Evolutionary conservation across 1,140 invertebrate species (phyloP), one percentile per base, ranked within the genome.

Genomic region (Lycorma delicatula): DNA sequence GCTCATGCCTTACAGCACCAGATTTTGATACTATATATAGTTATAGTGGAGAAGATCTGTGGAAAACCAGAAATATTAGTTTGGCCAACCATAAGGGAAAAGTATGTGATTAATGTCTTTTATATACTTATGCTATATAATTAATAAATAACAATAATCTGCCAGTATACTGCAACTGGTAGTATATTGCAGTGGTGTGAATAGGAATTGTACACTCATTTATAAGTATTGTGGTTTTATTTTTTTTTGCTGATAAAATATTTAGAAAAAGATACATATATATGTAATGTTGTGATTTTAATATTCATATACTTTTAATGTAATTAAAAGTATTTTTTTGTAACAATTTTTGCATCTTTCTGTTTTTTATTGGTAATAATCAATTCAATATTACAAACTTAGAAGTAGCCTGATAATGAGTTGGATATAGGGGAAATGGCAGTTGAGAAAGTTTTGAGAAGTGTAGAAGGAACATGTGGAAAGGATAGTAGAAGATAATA

Each of bases 71-170:
- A 23, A 65, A 62, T 27, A 64, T 68, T 18, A 56, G 59, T 27
- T 52, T 68, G 16, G 60, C 60, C 27, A 41, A 62, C 5, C 67
- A 64, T 44, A 38, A 50, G 49, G 66, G 64, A 29, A 66, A 68
- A 64, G 66, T 67, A 36, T 34, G 41, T 36, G 0, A 28, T 53
- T 27, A 13, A 16, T 26, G 9, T 46, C 23, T 41, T 57, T 20
- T 49, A 1, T 13, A 34, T 48, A 53, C 5, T 11, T 53, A 18
- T n/a, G 1, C 25, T 31, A 26, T 27, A 5, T 5, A 46, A 46
- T 7, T 16, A 46, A 16, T 46, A 46, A n/a, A n/a, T n/a, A n/a
- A n/a, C n/a, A n/a, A n/a, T n/a, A n/a, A n/a, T n/a, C 6, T 18
- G 41, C 41, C 6, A 6, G 18, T 11, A 5, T 18, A 16, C 16